A percentile compares a stretch with the other conserved stretches of the same genome.
phyloP scores from a whole-genome alignment of 2,797 vertebrate species.

The Tolypeutes matacus region DNA sequence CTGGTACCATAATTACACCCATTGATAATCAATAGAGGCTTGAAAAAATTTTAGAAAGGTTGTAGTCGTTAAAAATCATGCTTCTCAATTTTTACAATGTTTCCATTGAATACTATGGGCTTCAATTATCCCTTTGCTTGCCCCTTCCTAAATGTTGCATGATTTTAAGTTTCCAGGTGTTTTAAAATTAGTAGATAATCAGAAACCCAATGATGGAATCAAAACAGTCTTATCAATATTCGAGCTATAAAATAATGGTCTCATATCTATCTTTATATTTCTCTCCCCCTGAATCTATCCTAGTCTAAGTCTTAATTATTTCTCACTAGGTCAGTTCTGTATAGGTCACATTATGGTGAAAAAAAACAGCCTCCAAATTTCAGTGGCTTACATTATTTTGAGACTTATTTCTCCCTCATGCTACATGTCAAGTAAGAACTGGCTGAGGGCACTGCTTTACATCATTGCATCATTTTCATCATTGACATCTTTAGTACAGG shows the following conservation, averaged over 20 bases:
- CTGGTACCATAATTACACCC: not conserved
- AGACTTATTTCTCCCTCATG: not conserved
- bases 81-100: not conserved
- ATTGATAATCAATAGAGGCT: not conserved
- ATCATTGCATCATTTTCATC: not conserved
- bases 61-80: not conserved
- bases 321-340: not conserved
- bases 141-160: not conserved
- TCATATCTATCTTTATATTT: not conserved
- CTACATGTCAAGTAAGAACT: not conserved
- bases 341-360: not conserved
- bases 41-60: not conserved
- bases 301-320: not conserved
- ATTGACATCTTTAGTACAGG: not conserved
- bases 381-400: not conserved
- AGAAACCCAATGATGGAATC: not conserved
- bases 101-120: not conserved
- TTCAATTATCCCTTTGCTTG: not conserved
- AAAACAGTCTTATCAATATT: not conserved
- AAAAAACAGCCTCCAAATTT: not conserved
- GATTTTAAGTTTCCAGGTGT: not conserved
- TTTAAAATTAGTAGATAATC: not conserved
- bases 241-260: not conserved
- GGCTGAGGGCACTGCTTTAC: not conserved
- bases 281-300: not conserved